A percentile compares a stretch with the other conserved stretches of the same genome.
Evolutionary conservation across 1,140 invertebrate genomes (phyloP).

Genomic region (Mercenaria mercenaria): DNA sequence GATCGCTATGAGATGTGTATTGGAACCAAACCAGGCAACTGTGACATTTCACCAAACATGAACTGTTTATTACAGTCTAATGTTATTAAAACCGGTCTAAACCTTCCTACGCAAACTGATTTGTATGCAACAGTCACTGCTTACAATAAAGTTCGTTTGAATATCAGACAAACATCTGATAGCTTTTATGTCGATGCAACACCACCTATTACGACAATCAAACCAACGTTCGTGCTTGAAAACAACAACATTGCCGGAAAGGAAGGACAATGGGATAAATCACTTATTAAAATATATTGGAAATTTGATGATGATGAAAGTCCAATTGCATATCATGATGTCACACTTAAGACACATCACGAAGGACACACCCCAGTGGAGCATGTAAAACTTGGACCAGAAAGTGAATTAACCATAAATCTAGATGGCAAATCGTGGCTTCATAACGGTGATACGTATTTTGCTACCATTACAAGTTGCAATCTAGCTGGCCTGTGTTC

Average conservation of each 20-base stretch:
- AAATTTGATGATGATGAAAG: conserved; percentile 73
- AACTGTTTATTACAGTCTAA: conserved; percentile 12
- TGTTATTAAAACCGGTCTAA: conserved; percentile 9
- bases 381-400: conserved; percentile 3
- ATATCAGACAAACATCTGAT: conserved; percentile 42
- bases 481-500: conserved; percentile 74
- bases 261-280: conserved; percentile 62
- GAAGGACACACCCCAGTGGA: conserved; percentile 56
- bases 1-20: conserved; percentile 62
- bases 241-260: not conserved
- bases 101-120: conserved; percentile 28
- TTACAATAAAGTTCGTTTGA: conserved; percentile 53
- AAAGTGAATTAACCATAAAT: conserved; percentile 21
- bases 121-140: conserved; percentile 61
- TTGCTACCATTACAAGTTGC: conserved; percentile 68
- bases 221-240: not conserved
- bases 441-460: conserved; percentile 69
- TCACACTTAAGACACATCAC: conserved; percentile 62
- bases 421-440: conserved; percentile 51
- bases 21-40: not conserved
- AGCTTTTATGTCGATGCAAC: conserved; percentile 49
- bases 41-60: conserved; percentile 8
- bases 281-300: conserved; percentile 69
- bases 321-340: conserved; percentile 64
- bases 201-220: not conserved